phyloP scores from a whole-genome alignment of 2,797 vertebrate genomes.

The Oryzias dopingdopingensis region DNA sequence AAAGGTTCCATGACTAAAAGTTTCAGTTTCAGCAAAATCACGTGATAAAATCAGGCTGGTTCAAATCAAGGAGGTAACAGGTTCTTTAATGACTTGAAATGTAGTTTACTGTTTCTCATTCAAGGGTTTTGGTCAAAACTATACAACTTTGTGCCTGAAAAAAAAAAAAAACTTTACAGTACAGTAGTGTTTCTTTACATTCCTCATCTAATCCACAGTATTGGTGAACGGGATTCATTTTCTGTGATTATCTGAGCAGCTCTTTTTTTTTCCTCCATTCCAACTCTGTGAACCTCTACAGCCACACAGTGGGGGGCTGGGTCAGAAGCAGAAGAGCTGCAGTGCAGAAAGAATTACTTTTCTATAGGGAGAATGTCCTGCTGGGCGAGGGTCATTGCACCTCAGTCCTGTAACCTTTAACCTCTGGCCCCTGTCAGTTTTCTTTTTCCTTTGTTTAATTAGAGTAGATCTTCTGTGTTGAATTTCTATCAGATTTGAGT shows the following conservation, averaged over 20 bases:
- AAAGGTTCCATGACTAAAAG: too few relatives aligned
- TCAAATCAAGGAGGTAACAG: too few relatives aligned
- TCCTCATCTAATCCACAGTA: too few relatives aligned
- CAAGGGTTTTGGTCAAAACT: too few relatives aligned
- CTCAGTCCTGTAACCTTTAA: slow-evolving; percentile 85
- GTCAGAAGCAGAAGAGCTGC: slow-evolving; percentile 67
- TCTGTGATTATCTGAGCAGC: slow-evolving; percentile 20
- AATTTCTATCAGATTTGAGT: slow-evolving; percentile 74
- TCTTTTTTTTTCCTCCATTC: slow-evolving; percentile 7
- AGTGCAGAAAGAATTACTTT: slow-evolving; percentile 79
- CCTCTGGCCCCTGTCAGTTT: slow-evolving; percentile 67
- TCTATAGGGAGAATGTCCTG: slow-evolving; percentile 80
- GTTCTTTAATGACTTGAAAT: slow-evolving; percentile 1
- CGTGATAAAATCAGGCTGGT: not conserved
- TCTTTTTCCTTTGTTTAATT: slow-evolving; percentile 60
- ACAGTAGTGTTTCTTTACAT: too few relatives aligned
- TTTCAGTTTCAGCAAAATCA: not conserved
- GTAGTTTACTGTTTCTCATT: not conserved
- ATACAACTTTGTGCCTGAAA: too few relatives aligned
- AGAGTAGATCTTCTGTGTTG: slow-evolving; percentile 72
- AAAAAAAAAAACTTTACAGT: too few relatives aligned
- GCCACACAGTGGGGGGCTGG: slow-evolving; percentile 69
- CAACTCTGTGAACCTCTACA: slow-evolving; percentile 50
- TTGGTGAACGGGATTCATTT: slow-evolving; percentile 14
- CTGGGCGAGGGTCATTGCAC: slow-evolving; percentile 82